Conservation (phyloP, 2,888 invertebrate species). For the Lepetodrilus schrolli region DNA sequence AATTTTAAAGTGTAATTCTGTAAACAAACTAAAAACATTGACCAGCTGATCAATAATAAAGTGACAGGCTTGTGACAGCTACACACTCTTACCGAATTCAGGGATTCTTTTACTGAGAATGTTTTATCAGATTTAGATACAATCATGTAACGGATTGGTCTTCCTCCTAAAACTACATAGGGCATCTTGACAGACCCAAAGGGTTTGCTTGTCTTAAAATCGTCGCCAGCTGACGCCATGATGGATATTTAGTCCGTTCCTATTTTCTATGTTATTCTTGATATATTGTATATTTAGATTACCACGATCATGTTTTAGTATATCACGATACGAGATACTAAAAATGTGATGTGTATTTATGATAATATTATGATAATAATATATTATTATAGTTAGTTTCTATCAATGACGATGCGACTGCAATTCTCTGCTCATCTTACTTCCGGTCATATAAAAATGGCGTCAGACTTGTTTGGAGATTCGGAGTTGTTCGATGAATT, state of each 20-base stretch:
- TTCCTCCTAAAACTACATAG: slow-evolving; percentile 13
- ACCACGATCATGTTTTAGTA: too few species aligned
- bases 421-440: too few species aligned
- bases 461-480: slow-evolving; percentile 67
- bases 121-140: neutral
- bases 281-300: too few species aligned
- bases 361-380: too few species aligned
- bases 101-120: slow-evolving; percentile 5
- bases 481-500: slow-evolving; percentile 68
- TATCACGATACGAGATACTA: too few species aligned
- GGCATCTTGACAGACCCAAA: slow-evolving; percentile 13
- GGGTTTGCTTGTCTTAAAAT: neutral
- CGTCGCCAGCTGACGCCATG: neutral
- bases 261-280: neutral
- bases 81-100: neutral
- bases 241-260: neutral
- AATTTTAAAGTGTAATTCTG: too few species aligned
- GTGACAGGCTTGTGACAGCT: too few species aligned
- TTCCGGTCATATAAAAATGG: slow-evolving; percentile 58
- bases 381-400: too few species aligned
- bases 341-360: too few species aligned
- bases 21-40: too few species aligned
- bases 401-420: neutral
- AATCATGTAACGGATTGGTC: neutral
- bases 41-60: too few species aligned